These are phyloP conservation scores for Caenorhabditis inopinata DNA, from an alignment of 1,140 invertebrate genomes.

Conservation along the genomic window DNA sequence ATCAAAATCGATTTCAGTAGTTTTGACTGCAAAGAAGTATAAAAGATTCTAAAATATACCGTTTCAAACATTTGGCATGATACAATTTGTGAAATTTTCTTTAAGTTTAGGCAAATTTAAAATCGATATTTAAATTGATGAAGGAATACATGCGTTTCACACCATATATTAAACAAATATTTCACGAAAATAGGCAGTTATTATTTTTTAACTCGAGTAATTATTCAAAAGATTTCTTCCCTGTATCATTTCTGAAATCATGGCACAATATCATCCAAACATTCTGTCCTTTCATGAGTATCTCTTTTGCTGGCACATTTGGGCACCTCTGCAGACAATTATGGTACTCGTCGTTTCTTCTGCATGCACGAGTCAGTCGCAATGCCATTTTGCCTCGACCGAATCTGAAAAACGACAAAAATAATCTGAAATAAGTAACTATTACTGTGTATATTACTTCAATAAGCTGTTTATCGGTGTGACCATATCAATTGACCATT, in stretches of 20 bases:
- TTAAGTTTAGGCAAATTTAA: no score
- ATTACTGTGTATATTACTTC: neutral
- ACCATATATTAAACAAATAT: no score
- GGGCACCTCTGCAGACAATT: conserved; percentile 11
- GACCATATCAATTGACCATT: conserved; percentile 18
- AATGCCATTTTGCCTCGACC: conserved; percentile 12
- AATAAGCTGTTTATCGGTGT: conserved; percentile 7
- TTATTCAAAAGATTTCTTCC: neutral
- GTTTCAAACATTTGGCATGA: no score
- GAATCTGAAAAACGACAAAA: neutral
- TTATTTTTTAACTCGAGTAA: no score
- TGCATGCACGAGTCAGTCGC: neutral
- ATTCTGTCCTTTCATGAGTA: conserved; percentile 10
- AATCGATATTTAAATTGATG: no score
- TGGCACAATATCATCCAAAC: conserved; percentile 23
- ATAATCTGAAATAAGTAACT: neutral
- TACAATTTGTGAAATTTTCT: no score
- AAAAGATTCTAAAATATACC: no score
- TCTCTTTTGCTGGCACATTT: conserved; percentile 1
- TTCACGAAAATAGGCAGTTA: no score
- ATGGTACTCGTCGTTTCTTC: conserved; percentile 16
- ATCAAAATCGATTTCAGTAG: no score
- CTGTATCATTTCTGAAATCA: conserved; percentile 28
- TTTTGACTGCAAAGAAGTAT: no score
- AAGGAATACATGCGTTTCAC: no score